Evolutionary conservation across 2,888 invertebrate genomes (phyloP).

Genomic region (Smittia aterrima): DNA sequence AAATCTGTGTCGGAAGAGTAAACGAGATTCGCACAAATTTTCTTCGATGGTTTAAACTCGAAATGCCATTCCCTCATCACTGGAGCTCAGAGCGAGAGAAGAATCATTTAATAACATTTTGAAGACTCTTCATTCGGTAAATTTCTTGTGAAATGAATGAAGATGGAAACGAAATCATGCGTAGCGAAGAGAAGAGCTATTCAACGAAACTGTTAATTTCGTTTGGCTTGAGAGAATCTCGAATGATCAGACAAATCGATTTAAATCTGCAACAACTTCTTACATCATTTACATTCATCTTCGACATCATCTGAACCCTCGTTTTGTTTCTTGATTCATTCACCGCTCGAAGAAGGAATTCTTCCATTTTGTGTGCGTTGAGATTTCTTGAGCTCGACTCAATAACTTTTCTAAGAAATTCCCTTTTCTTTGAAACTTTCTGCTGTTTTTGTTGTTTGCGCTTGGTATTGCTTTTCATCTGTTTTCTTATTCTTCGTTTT

Average conservation of each 20-base stretch:
- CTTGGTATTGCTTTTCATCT: constrained; percentile 22
- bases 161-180: constrained; percentile 8
- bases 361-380: constrained; percentile 1
- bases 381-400: constrained; percentile 2
- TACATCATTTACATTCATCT: too few species aligned
- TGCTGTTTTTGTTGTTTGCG: constrained; percentile 3
- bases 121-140: not conserved
- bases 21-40: too few species aligned
- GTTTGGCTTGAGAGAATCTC: too few species aligned
- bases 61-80: not conserved
- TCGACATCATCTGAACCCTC: too few species aligned
- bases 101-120: constrained; percentile 1
- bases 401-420: constrained; percentile 16
- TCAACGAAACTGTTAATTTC: not conserved
- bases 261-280: too few species aligned
- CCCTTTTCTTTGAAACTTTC: not conserved
- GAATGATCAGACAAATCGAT: too few species aligned
- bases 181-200: constrained; percentile 4
- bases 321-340: too few species aligned
- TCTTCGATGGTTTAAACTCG: not conserved
- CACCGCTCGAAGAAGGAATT: not conserved
- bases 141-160: not conserved
- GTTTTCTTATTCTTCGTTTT: not conserved
- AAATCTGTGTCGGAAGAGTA: too few species aligned
- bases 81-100: not conserved